These are phyloP conservation scores for Clanis bilineata DNA, from an alignment of 2,888 invertebrate genomes.

Conservation along the genomic window DNA sequence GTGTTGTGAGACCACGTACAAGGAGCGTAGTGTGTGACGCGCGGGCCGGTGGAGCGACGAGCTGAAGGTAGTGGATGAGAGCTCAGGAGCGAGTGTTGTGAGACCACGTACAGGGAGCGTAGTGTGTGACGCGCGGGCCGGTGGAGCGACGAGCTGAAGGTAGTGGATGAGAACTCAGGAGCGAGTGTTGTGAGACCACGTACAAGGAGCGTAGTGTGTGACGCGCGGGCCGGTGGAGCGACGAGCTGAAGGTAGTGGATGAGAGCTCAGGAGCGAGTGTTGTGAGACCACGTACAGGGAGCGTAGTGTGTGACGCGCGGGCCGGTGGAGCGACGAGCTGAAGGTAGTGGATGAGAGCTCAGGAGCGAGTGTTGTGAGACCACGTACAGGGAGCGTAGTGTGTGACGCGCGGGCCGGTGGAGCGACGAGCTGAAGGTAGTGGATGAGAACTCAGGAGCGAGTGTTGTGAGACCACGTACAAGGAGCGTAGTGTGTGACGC, in stretches of 20 bases:
- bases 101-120: neutral
- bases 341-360: no score
- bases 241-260: neutral
- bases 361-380: no score
- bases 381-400: no score
- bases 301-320: no score
- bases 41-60: neutral
- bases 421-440: neutral
- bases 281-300: no score
- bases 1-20: neutral
- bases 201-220: neutral
- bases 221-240: neutral
- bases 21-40: neutral
- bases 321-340: no score
- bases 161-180: conserved; percentile 4
- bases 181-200: neutral
- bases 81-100: neutral
- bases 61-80: conserved; percentile 4
- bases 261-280: no score
- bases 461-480: conserved; percentile 5
- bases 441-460: neutral
- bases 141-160: conserved; percentile 6
- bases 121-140: neutral
- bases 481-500: conserved; percentile 6
- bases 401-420: no score